phyloP scores from a whole-genome alignment of 2,113 vertebrate species.

The Rhynchopsitta pachyrhyncha region DNA sequence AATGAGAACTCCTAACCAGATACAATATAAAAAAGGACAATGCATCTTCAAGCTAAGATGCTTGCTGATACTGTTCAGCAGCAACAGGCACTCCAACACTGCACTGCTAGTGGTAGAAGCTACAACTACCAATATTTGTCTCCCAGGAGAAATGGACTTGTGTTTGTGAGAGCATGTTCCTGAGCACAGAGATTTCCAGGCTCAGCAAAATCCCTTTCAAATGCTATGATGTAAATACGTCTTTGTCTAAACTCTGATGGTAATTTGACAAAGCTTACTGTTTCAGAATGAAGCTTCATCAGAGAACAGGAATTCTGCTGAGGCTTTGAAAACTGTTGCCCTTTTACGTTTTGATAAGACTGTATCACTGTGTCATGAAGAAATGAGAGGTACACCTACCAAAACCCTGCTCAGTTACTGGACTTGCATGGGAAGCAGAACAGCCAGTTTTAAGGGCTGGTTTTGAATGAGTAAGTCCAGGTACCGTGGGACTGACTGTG shows the following conservation, averaged over 20 bases:
- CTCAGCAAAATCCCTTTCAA: not conserved
- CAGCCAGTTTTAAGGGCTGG: not conserved
- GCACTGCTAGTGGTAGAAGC: not conserved
- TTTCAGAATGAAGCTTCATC: not conserved
- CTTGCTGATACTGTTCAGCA: not conserved
- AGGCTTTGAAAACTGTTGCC: not conserved
- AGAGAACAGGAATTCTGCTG: not conserved
- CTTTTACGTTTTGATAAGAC: not conserved
- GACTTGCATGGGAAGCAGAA: not conserved
- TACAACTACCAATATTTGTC: not conserved
- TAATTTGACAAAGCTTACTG: not conserved
- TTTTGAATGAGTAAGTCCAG: not conserved
- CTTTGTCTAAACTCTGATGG: not conserved
- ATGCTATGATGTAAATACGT: not conserved
- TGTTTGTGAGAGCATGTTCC: not conserved
- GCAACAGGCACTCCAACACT: not conserved
- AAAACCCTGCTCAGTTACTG: not conserved
- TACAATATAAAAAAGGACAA: not conserved
- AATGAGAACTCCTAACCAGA: not conserved
- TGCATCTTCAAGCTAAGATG: not conserved
- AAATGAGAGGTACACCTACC: not conserved
- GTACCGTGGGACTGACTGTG: not conserved
- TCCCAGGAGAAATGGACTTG: not conserved
- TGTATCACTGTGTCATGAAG: not conserved
- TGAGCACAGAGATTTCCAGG: not conserved